Base-by-base conservation (phyloP, 2,797 vertebrate species). In the Acrocephalus scirpaceus region DNA sequence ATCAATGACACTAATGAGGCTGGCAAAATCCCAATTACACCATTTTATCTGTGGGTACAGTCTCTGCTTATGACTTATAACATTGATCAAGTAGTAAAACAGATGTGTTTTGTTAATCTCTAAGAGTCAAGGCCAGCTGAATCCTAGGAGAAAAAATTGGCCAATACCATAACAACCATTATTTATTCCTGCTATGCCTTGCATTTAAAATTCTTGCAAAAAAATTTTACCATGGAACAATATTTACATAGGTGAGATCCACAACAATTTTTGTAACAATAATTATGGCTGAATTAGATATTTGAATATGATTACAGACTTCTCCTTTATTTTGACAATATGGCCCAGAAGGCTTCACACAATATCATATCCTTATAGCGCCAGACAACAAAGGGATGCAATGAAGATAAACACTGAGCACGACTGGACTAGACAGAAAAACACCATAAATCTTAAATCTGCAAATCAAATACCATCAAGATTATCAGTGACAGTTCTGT, bases 1-100 rank as follows among this genome's bases (percentile, higher is more conserved):
- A 91, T 88, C 45, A 79, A 11, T 78, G 40, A 69, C 72, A 80
- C 40, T 90, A 92, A 96, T 58, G 44, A 93, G 76, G 57, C 61
- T 69, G 54, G 42, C 8, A 50, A 92, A 88, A 88, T 74, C 69
- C 84, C 85, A 91, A 83, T 74, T 86, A 67, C 9, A 79, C 12
- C 30, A 50, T 11, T 88, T 34, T 74, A 47, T 85, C 53, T 65
- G 50, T 51, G 79, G 14, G 13, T 65, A 83, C 12, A 57, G 21
- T 54, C 42, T 87, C 50, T 71, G 44, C 21, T 92, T 92, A 73
- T 69, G 54, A 90, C 40, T 73, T 90, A 73, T 4, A 76, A 91
- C 13, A 38, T 6, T 70, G 38, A 89, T n/a, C 51, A 89, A 45
- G 36, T 82, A 94, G 44, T 34, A 89, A 69, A 45, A 66, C 10